Percentiles rank a stretch among this genome's conserved stretches.
Conservation (phyloP, 23 tunicate species). For the Clavelina lepadiformis region DNA sequence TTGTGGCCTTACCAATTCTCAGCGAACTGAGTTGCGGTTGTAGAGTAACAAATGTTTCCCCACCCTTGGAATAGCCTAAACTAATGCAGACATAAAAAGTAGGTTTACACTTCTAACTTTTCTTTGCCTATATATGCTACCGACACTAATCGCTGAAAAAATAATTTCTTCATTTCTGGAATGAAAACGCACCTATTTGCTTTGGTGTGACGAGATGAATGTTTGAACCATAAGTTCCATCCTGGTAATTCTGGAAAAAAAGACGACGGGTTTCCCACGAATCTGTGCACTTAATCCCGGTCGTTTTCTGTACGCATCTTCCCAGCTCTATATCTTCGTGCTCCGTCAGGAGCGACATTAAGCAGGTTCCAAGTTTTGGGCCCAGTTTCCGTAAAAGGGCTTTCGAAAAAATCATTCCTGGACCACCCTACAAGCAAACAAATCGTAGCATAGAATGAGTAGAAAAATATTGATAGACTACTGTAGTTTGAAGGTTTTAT, state of each 20-base stretch:
- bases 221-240: conserved; percentile 12
- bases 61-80: too few species aligned
- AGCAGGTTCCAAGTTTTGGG: conserved; percentile 45
- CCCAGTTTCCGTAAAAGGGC: conserved; percentile 36
- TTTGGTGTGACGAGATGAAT: not conserved
- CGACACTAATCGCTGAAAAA: too few species aligned
- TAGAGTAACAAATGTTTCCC: too few species aligned
- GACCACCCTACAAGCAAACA: conserved; percentile 54
- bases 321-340: conserved; percentile 96
- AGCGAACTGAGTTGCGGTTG: too few species aligned
- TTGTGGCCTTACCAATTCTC: too few species aligned
- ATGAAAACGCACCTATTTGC: not conserved
- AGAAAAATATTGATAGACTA: too few species aligned
- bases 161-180: too few species aligned
- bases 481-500: too few species aligned
- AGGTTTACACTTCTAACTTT: too few species aligned
- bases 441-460: too few species aligned
- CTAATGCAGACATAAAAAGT: too few species aligned
- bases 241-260: conserved; percentile 50
- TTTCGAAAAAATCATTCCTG: conserved; percentile 60
- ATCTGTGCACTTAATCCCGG: conserved; percentile 47
- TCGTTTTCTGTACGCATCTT: conserved; percentile 36
- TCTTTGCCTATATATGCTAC: too few species aligned
- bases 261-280: conserved; percentile 32
- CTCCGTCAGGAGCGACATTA: conserved; percentile 45